phyloP scores from a whole-genome alignment of 2,888 invertebrate genomes.

The Myopa tessellatipennis region DNA sequence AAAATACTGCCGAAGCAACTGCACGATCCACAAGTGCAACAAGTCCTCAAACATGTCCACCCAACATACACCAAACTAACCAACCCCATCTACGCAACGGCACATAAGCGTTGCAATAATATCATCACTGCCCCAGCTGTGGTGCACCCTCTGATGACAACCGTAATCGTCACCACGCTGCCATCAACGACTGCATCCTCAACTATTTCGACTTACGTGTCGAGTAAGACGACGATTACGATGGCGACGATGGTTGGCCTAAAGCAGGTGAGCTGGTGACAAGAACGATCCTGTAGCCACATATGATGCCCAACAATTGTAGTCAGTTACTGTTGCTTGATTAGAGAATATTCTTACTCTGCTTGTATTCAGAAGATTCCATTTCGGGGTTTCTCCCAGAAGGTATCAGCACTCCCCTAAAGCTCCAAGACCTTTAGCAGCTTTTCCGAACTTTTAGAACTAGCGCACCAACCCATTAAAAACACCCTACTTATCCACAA shows the following conservation, averaged over 20 bases:
- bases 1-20: conserved; percentile 40
- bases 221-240: conserved; percentile 35
- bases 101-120: conserved; percentile 62
- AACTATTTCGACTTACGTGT: neutral
- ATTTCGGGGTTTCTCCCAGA: no score
- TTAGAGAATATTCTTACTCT: conserved; percentile 3
- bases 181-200: conserved; percentile 44
- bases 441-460: no score
- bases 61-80: conserved; percentile 46
- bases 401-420: no score
- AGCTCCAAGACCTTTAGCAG: no score
- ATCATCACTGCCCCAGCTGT: conserved; percentile 60
- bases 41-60: neutral
- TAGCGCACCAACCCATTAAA: no score
- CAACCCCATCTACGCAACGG: conserved; percentile 66
- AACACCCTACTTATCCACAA: no score
- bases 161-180: conserved; percentile 51
- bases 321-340: conserved; percentile 9
- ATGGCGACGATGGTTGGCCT: conserved; percentile 18
- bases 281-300: conserved; percentile 11
- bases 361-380: no score
- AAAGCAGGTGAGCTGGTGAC: conserved; percentile 34
- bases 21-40: conserved; percentile 18
- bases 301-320: neutral
- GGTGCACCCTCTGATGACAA: conserved; percentile 59